phyloP scores from a whole-genome alignment of 2,113 vertebrate species.

The Rhagologus leucostigma region DNA sequence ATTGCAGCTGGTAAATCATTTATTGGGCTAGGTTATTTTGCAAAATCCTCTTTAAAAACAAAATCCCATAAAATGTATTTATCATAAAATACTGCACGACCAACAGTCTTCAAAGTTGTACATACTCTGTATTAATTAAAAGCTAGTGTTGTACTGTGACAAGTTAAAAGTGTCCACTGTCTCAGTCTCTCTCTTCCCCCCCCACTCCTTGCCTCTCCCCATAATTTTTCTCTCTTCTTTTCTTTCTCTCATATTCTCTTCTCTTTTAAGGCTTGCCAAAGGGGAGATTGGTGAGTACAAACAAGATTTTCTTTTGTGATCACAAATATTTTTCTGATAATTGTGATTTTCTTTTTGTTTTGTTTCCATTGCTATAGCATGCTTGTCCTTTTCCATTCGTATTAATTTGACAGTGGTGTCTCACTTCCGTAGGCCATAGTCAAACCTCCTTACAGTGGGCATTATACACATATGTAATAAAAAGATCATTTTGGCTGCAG shows the following conservation, averaged over 20 bases:
- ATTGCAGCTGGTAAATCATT: constrained; percentile 74
- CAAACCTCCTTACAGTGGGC: constrained; percentile 11
- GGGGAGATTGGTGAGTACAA: not conserved
- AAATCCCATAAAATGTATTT: constrained; percentile 71
- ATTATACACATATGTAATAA: not conserved
- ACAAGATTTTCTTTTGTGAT: not conserved
- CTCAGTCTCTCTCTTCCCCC: not conserved
- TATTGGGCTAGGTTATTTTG: constrained; percentile 69
- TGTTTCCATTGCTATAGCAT: not conserved
- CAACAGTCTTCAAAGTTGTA: constrained; percentile 62
- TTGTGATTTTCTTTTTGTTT: not conserved
- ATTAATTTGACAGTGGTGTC: not conserved
- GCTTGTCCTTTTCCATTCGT: not conserved
- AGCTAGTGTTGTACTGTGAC: constrained; percentile 36
- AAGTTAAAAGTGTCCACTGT: constrained; percentile 18
- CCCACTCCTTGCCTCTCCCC: not conserved
- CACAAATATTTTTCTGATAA: constrained; percentile 10
- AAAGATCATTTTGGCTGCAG: not conserved
- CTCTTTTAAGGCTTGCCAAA: not conserved
- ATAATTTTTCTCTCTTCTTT: not conserved
- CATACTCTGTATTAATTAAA: constrained; percentile 61
- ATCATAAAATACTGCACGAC: constrained; percentile 55
- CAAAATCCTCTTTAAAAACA: constrained; percentile 67
- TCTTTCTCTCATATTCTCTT: not conserved
- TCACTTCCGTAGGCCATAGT: not conserved